Base-by-base conservation (phyloP, 2,888 invertebrate species). In the Malacosoma neustria region DNA sequence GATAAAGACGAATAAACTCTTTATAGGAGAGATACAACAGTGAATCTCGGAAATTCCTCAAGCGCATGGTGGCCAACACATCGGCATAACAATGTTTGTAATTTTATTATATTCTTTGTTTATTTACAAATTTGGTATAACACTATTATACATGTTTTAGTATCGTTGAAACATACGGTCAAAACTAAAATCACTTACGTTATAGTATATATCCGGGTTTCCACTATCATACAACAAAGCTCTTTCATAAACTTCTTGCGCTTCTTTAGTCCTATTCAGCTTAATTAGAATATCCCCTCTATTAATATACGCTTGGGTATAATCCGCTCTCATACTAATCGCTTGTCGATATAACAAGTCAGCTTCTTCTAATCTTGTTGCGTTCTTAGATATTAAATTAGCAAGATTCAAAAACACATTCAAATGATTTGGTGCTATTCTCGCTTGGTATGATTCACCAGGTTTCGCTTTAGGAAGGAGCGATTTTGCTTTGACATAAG, bases 321-420 rank as follows among this genome's bases (percentile, higher is more conserved):
- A 97, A 86, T 98, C 98, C 1, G 97, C 92, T 49, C 98, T 88
- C 98, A 98, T 98, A 65, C 97, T 96, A 49, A 98, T 98, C 7
- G 98, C 98, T 73, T 97, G 97, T 42, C 96, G 88, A 64, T 98
- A 97, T 34, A 98, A 73, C 88, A 95, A 89, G 76, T 98, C 98
- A 0, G 98, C 98, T 76, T 98, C 98, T 72, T 96, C 95, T 37
- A 98, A 77, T 38, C 98, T 88, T 2, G 96, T 95, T 14, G 92
- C 92, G 74, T 98, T 97, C 66, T 96, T 94, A 3, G 97, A 95
- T 63, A 98, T 96, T 51, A 98, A 87, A 81, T 96, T 97, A 2
- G 97, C 98, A 46, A 98, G 87, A 80, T 98, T 98, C 36, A 98
- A 89, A 74, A 97, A 98, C 2, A 98, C 97, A 76, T 97, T 98